Evolutionary conservation across 2,888 invertebrate species (phyloP).

Genomic region (Exephanes ischioxanthus): DNA sequence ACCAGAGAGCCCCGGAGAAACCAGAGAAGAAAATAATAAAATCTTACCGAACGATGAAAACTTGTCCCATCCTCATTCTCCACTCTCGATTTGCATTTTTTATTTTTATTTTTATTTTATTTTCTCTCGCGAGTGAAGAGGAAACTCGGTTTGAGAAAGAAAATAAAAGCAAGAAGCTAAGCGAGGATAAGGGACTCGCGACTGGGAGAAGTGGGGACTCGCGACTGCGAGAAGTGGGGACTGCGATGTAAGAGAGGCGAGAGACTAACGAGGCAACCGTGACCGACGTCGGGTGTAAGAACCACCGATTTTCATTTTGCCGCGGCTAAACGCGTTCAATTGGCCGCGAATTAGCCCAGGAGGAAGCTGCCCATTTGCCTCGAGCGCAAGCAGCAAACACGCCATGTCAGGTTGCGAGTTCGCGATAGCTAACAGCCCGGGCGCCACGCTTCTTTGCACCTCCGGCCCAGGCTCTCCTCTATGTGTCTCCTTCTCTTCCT

Average conservation of each 20-base stretch:
- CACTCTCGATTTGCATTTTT: conserved; percentile 29
- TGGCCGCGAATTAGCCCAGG: conserved; percentile 70
- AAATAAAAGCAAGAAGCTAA: conserved; percentile 4
- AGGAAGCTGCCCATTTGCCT: conserved; percentile 76
- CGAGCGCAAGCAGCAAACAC: conserved; percentile 67
- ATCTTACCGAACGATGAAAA: conserved; percentile 15
- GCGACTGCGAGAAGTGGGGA: neutral
- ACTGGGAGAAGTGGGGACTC: neutral
- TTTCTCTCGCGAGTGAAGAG: neutral
- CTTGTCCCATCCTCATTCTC: neutral
- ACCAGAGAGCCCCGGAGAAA: conserved; percentile 45
- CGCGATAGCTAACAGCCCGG: conserved; percentile 60
- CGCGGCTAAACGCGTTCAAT: conserved; percentile 69
- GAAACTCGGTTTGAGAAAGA: neutral
- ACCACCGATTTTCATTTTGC: conserved; percentile 72
- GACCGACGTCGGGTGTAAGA: conserved; percentile 64
- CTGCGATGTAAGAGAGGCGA: neutral
- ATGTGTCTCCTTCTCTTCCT: conserved; percentile 16
- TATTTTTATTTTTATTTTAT: neutral
- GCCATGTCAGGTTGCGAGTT: conserved; percentile 70
- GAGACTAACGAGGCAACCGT: conserved; percentile 66
- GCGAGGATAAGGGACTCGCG: conserved; percentile 9
- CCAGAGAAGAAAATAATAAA: conserved; percentile 3
- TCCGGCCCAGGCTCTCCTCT: conserved; percentile 44
- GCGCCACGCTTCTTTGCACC: conserved; percentile 73